These are phyloP conservation scores for Caenorhabditis brenneri DNA, from an alignment of 1,140 invertebrate species.

Conservation along the genomic window DNA sequence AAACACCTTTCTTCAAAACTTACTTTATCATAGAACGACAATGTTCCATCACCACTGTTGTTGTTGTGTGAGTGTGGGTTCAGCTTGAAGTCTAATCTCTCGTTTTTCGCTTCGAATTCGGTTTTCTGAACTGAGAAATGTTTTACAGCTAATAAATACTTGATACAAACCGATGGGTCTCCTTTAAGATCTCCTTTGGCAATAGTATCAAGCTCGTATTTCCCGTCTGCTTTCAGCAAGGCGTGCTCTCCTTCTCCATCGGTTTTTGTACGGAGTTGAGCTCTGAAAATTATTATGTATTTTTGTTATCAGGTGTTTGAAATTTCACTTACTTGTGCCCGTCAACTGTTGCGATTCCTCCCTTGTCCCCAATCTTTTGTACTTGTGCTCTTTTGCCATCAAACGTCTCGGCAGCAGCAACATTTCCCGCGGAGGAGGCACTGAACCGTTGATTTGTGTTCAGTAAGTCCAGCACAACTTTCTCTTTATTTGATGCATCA, in stretches of 20 bases:
- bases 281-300: slow-evolving; percentile 53
- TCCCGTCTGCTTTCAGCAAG: slow-evolving; percentile 67
- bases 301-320: not conserved
- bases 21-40: slow-evolving; percentile 64
- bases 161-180: slow-evolving; percentile 38
- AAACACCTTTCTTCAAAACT: no score
- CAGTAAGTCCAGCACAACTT: slow-evolving; percentile 66
- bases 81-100: slow-evolving; percentile 67
- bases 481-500: slow-evolving; percentile 68
- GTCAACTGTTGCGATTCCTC: slow-evolving; percentile 66
- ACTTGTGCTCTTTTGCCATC: slow-evolving; percentile 69
- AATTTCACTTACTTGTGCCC: slow-evolving; percentile 65
- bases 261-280: slow-evolving; percentile 62
- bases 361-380: slow-evolving; percentile 68
- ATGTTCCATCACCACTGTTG: slow-evolving; percentile 61
- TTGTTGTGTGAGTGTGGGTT: slow-evolving; percentile 65
- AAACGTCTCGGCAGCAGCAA: slow-evolving; percentile 66
- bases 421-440: slow-evolving; percentile 67
- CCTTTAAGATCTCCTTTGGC: slow-evolving; percentile 63
- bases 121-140: slow-evolving; percentile 53
- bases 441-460: slow-evolving; percentile 62
- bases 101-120: slow-evolving; percentile 67
- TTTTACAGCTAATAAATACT: not conserved
- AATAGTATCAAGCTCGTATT: slow-evolving; percentile 70
- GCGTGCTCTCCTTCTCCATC: slow-evolving; percentile 63